Base-by-base conservation (phyloP, 2,888 invertebrate genomes). In the Drosophila dives region DNA sequence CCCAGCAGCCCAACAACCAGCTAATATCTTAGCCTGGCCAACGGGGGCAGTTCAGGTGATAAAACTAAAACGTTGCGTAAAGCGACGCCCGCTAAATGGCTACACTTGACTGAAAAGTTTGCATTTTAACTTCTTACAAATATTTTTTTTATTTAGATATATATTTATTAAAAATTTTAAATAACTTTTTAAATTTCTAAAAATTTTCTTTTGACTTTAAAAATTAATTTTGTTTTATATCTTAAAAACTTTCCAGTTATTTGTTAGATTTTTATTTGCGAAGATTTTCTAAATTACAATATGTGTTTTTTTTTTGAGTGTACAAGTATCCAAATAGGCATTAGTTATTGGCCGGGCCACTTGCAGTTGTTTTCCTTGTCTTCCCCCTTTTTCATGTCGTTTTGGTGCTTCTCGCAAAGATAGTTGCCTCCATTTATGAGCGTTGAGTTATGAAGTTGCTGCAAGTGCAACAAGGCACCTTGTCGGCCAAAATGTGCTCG, bases 51-150 rank as follows among this genome's bases (percentile, higher is more conserved):
- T 56, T 40, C 73, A 73, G 68, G 77, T 69, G 77, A 76, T 76
- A 72, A 76, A 72, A 60, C 58, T 56, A 54, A 72, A 64, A 33
- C 53, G 64, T 78, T 78, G 78, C 78, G 72, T 78, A 78, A 75
- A 58, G 26, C 68, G 42, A 40, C 54, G 76, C 62, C 68, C 72
- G 53, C 56, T 63, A 70, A 63, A 51, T 73, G 72, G 68, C 67
- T 74, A 80, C 23, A 48, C 36, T 36, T 8, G 26, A 4, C 29
- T 29, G 29, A 29, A 29, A 29, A 29, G 15, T 6, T 34, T 34
- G 15, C 15, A 34, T 36, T 36, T 36, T 15, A 15, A 36, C 3
- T 36, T 15, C 15, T 36, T 2, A 15, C 1, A 34, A 36, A 15
- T 6, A 15, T 36, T 15, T 36, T 34, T 12, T 36, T 2, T 29